A percentile compares a stretch with the other conserved stretches of the same genome.
phyloP scores from a whole-genome alignment of 92 coral and sea anemone genomes.

The Porites cylindrica region DNA sequence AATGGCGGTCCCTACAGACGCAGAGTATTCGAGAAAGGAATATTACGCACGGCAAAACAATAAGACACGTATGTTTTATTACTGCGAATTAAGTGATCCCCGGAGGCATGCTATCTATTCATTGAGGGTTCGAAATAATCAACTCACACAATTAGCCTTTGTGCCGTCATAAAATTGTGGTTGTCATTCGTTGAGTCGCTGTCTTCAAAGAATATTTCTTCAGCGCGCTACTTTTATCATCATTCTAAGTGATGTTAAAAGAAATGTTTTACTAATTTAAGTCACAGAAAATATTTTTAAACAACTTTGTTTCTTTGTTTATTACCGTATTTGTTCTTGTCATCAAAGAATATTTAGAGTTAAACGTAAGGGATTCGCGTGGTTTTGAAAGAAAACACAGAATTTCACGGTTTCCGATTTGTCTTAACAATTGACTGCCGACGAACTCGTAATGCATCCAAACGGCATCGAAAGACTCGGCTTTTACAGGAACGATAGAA shows the following conservation, averaged over 20 bases:
- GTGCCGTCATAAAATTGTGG: not conserved
- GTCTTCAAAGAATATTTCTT: slow-evolving; percentile 5
- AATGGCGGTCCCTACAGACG: slow-evolving; percentile 9
- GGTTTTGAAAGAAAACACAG: not conserved
- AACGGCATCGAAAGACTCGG: not conserved
- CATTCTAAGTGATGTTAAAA: not conserved
- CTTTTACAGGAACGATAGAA: not conserved
- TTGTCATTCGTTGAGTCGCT: slow-evolving; percentile 11
- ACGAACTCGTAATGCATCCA: not conserved
- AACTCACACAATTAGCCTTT: slow-evolving; percentile 25
- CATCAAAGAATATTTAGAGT: not conserved
- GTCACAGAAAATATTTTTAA: not conserved
- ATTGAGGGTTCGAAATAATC: slow-evolving; percentile 34
- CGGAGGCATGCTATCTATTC: slow-evolving; percentile 32
- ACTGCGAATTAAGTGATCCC: slow-evolving; percentile 8
- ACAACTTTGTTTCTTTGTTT: not conserved
- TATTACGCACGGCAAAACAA: not conserved
- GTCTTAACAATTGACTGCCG: slow-evolving; percentile 11
- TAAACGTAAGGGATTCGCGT: not conserved
- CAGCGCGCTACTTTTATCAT: not conserved
- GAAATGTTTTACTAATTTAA: not conserved
- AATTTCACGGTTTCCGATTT: slow-evolving; percentile 20
- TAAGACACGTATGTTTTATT: slow-evolving; percentile 46
- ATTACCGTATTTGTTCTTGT: slow-evolving; percentile 13
- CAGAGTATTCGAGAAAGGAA: slow-evolving; percentile 7